These are phyloP conservation scores for Nematopogon swammerdamellus DNA, from an alignment of 2,888 invertebrate genomes.

Conservation along the genomic window DNA sequence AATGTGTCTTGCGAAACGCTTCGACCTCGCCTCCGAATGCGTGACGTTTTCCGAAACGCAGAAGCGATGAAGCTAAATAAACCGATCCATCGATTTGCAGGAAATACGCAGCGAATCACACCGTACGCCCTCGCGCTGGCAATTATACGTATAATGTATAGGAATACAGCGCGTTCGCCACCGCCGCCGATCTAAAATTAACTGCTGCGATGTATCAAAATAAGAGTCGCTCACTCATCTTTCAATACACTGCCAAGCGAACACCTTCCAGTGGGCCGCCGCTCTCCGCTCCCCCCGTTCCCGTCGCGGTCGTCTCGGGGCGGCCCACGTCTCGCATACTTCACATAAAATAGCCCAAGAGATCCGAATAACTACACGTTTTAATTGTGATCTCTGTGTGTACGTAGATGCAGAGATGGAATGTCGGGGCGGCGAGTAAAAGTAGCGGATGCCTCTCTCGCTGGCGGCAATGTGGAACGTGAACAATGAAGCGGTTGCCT, in stretches of 20 bases:
- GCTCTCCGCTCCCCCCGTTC: neutral
- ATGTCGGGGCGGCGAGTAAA: too few species aligned
- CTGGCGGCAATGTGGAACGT: too few species aligned
- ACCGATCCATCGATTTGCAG: neutral
- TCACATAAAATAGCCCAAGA: too few species aligned
- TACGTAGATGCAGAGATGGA: too few species aligned
- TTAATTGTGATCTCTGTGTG: too few species aligned
- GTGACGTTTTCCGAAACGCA: too few species aligned
- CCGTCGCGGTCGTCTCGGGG: too few species aligned
- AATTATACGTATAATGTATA: constrained; percentile 39
- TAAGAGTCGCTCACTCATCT: constrained; percentile 54
- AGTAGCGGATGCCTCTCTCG: too few species aligned
- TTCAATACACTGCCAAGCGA: constrained; percentile 50
- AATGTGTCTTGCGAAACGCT: neutral
- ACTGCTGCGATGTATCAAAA: constrained; percentile 57
- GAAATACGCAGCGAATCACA: neutral
- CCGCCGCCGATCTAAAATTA: constrained; percentile 57
- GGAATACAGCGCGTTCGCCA: constrained; percentile 54
- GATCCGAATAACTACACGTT: too few species aligned
- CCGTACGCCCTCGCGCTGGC: constrained; percentile 28
- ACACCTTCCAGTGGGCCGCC: constrained; percentile 41
- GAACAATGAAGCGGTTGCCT: too few species aligned
- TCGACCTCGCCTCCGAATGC: neutral
- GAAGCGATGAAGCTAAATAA: neutral
- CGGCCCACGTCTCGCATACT: too few species aligned